Evolutionary conservation across 1,140 invertebrate genomes (phyloP).

Genomic region (Dreissena polymorpha): DNA sequence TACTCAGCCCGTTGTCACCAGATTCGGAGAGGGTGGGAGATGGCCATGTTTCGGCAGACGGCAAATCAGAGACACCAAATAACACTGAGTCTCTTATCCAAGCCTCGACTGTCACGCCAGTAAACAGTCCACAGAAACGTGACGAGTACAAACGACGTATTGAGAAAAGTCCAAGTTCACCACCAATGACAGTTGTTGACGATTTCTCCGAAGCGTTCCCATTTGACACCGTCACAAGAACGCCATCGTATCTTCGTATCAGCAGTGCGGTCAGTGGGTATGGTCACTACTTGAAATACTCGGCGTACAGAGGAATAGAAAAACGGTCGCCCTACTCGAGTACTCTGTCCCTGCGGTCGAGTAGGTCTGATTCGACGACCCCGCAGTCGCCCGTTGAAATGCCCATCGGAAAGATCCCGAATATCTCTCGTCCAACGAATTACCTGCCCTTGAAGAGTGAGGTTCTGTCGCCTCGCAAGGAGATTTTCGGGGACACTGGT

Average conservation of each 20-base stretch:
- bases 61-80: not conserved
- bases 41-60: not conserved
- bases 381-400: conserved; percentile 48
- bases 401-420: conserved; percentile 54
- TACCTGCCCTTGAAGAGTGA: conserved; percentile 40
- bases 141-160: conserved; percentile 9
- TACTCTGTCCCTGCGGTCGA: conserved; percentile 49
- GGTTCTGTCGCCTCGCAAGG: conserved; percentile 33
- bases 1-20: conserved; percentile 25
- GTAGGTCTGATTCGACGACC: conserved; percentile 46
- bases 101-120: too few species aligned
- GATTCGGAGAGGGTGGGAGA: conserved; percentile 38
- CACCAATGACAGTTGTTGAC: conserved; percentile 48
- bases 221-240: conserved; percentile 25
- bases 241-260: conserved; percentile 49
- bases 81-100: not conserved
- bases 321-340: conserved; percentile 54
- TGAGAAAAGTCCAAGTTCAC: conserved; percentile 20
- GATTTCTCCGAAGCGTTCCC: conserved; percentile 45
- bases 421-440: conserved; percentile 43
- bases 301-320: conserved; percentile 53
- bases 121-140: not conserved
- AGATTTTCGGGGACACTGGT: not conserved
- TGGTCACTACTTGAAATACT: conserved; percentile 50
- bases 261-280: conserved; percentile 55